These are phyloP conservation scores for Pao palembangensis DNA, from an alignment of 2,113 vertebrate genomes.

Conservation along the genomic window DNA sequence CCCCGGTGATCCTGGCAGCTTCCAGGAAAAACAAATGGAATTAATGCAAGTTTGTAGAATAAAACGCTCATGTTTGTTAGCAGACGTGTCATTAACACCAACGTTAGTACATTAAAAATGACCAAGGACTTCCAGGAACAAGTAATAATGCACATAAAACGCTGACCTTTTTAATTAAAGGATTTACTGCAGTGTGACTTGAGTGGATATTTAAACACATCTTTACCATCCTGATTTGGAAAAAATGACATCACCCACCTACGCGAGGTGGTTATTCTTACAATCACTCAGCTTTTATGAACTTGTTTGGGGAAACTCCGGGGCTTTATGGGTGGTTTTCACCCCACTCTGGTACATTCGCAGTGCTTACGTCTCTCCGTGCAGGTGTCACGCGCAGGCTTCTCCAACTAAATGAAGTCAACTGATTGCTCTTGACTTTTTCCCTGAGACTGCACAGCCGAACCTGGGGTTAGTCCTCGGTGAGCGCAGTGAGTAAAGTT, in stretches of 20 bases:
- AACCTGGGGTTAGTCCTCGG: slow-evolving; percentile 56
- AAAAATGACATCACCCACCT: slow-evolving; percentile 46
- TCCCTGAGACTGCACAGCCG: slow-evolving; percentile 49
- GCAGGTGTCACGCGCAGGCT: slow-evolving; percentile 62
- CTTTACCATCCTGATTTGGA: slow-evolving; percentile 41
- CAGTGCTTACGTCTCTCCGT: slow-evolving; percentile 51
- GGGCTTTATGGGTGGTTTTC: slow-evolving; percentile 44
- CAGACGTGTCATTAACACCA: slow-evolving; percentile 13
- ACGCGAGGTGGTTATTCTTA: slow-evolving; percentile 59
- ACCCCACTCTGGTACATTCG: slow-evolving; percentile 34
- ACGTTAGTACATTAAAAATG: slow-evolving; percentile 5
- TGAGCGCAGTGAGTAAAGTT: slow-evolving; percentile 53
- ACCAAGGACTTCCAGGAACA: not conserved
- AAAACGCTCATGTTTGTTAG: not conserved
- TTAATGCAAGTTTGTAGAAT: slow-evolving; percentile 11
- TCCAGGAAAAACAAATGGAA: slow-evolving; percentile 2
- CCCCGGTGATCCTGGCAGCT: slow-evolving; percentile 5
- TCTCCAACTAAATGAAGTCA: slow-evolving; percentile 64
- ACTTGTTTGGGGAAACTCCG: slow-evolving; percentile 47
- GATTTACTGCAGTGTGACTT: slow-evolving; percentile 20
- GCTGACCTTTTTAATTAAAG: slow-evolving; percentile 13
- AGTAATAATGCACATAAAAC: not conserved
- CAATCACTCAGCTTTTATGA: slow-evolving; percentile 58
- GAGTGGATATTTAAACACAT: slow-evolving; percentile 31
- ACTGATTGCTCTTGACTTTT: slow-evolving; percentile 64